phyloP scores from a whole-genome alignment of 2,797 vertebrate genomes.

The Characodon lateralis region DNA sequence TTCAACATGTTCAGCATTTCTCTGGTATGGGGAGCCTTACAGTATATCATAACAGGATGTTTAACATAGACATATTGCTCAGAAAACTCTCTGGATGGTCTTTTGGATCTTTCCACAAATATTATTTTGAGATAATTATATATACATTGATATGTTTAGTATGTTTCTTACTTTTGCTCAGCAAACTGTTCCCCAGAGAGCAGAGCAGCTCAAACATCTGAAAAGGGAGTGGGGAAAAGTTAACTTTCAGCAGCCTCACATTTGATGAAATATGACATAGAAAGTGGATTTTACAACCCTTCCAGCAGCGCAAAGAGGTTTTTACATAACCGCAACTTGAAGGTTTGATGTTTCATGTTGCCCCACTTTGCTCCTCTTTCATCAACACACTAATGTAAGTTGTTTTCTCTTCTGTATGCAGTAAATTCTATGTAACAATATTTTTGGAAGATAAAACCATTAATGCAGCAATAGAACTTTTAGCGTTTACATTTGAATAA shows the following conservation, averaged over 20 bases:
- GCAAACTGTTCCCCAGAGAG: slow-evolving; percentile 6
- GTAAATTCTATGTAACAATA: background rate
- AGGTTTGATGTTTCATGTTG: slow-evolving; percentile 41
- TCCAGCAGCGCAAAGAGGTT: slow-evolving; percentile 38
- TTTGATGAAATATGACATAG: slow-evolving; percentile 64
- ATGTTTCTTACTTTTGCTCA: slow-evolving; percentile 15
- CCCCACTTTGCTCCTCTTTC: slow-evolving; percentile 25
- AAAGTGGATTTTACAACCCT: slow-evolving; percentile 61
- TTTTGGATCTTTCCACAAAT: background rate
- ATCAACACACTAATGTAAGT: background rate
- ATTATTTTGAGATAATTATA: background rate
- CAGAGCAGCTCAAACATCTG: slow-evolving; percentile 24
- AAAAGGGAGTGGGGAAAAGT: slow-evolving; percentile 33
- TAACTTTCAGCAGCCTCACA: slow-evolving; percentile 50
- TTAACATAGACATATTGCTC: no score
- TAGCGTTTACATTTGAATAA: background rate
- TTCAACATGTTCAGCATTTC: no score
- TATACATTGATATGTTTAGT: slow-evolving; percentile 21
- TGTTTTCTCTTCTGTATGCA: background rate
- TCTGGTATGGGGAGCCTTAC: no score
- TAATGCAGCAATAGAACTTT: background rate
- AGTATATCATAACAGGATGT: no score
- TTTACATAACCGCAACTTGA: slow-evolving; percentile 46
- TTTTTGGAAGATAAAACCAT: background rate
- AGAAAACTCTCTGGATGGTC: no score